These are phyloP conservation scores for Danio kyathit DNA, from an alignment of 2,797 vertebrate genomes.

Conservation along the genomic window DNA sequence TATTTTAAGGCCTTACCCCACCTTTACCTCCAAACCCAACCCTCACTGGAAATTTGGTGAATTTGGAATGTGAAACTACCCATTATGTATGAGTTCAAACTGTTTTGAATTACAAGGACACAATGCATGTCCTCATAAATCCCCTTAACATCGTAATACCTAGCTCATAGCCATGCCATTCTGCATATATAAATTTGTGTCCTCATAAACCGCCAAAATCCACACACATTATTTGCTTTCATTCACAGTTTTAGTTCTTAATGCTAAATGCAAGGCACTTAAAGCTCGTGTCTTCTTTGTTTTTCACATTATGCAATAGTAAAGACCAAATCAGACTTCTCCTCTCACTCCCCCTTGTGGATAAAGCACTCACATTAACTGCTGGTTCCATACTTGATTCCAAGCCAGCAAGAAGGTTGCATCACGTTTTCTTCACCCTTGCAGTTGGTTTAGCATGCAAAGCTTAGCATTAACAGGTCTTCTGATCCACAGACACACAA, in stretches of 20 bases:
- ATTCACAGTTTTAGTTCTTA: constrained; percentile 8
- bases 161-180: no score
- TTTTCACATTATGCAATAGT: constrained; percentile 26
- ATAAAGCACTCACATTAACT: neutral
- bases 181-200: no score
- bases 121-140: no score
- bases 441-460: neutral
- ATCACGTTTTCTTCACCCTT: constrained; percentile 5
- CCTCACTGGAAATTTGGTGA: no score
- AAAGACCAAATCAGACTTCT: constrained; percentile 30
- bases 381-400: constrained; percentile 26
- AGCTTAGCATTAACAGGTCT: neutral
- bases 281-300: neutral
- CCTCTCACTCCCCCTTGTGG: neutral
- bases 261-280: neutral
- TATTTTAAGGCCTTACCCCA: no score
- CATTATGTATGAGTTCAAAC: no score
- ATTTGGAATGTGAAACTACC: no score
- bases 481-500: neutral
- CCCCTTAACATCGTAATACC: no score
- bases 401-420: constrained; percentile 32
- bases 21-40: no score
- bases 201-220: neutral
- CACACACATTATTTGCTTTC: neutral
- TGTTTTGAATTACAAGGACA: no score